Evolutionary conservation across 2,888 invertebrate genomes (phyloP), one percentile per base, ranked within the genome.

Genomic region (Catocala nupta): DNA sequence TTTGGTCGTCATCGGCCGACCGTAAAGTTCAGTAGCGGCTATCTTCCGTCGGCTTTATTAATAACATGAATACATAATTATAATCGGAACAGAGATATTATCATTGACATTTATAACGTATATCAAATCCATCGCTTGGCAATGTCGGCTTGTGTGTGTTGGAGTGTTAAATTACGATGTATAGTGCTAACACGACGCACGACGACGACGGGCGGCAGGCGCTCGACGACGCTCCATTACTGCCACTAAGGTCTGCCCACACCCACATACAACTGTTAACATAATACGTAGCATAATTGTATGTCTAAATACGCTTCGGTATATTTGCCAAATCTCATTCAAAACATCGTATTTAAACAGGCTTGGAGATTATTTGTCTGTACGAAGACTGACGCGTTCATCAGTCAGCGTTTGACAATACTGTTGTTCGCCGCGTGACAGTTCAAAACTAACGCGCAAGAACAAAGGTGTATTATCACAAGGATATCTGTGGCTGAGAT

Each of bases 141-240:
- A 13, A 44, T 44, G 25, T 44, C 36, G 16, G 44, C 47, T 48
- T n/a, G 60, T 59, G 56, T 65, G 25, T 39, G 62, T 43, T 57
- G 39, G 50, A 55, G 68, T 77, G 61, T 73, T 80, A 78, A 78
- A 81, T 84, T 79, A 80, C 78, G 71, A 75, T 77, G 16, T 10
- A 78, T 77, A 75, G 76, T 75, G 71, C 65, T 77, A 69, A 65
- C 71, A 70, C 68, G 71, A 75, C 70, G 71, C 6, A 25, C 12
- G 33, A 25, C 33, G 33, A 25, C 33, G 33, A 16, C 11, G n/a
- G 4, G 5, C 34, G 25, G 1, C 36, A 7, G n/a, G 34, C 33
- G 10, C 25, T 43, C 49, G 36, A 9, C 45, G 67, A 47, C n/a
- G 61, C 63, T 73, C 77, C 72, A 77, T 79, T 82, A 77, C 76